These are phyloP conservation scores for Drosophila setifemur DNA, from an alignment of 1,140 invertebrate genomes.

Conservation along the genomic window DNA sequence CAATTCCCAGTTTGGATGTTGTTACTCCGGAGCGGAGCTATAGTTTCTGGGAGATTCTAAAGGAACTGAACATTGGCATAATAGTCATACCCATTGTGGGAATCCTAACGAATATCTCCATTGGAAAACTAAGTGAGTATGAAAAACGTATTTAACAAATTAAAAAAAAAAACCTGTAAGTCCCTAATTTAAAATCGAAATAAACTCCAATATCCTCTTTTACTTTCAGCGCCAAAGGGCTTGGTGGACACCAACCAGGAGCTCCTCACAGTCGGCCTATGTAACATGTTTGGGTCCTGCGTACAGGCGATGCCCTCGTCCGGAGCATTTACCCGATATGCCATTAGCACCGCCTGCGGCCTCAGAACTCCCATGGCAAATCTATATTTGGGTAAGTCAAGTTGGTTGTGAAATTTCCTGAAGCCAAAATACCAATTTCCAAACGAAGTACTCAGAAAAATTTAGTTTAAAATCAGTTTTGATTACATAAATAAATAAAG, in stretches of 20 bases:
- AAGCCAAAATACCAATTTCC: neutral
- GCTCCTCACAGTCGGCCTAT: conserved; percentile 88
- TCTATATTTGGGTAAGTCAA: conserved; percentile 84
- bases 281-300: conserved; percentile 90
- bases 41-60: conserved; percentile 86
- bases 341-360: conserved; percentile 89
- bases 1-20: conserved; percentile 86
- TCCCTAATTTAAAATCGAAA: too few relatives aligned
- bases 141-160: too few relatives aligned
- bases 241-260: conserved; percentile 88
- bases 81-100: conserved; percentile 90
- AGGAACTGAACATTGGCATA: conserved; percentile 88
- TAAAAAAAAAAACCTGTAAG: too few relatives aligned
- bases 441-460: too few relatives aligned
- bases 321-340: conserved; percentile 90
- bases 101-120: conserved; percentile 92
- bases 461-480: too few relatives aligned
- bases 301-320: conserved; percentile 90
- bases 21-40: conserved; percentile 84
- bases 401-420: neutral
- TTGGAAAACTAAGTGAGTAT: conserved; percentile 92
- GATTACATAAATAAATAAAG: too few relatives aligned
- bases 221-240: conserved; percentile 68
- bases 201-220: neutral
- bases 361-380: conserved; percentile 89